phyloP scores from a whole-genome alignment of 2,113 vertebrate species.

The Mastomys natalensis region DNA sequence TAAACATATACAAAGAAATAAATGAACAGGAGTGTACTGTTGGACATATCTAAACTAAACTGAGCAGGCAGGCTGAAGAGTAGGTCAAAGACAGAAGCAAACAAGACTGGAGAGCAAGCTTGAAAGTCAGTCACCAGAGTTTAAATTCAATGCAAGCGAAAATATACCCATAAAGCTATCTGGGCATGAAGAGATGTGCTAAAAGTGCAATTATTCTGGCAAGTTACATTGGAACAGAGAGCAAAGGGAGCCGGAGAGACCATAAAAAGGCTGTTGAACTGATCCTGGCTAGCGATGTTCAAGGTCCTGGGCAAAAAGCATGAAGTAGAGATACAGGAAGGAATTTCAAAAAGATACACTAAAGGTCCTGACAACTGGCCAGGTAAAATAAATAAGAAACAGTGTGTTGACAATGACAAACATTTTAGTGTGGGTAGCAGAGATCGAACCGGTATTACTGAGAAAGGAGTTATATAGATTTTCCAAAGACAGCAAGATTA shows the following conservation, averaged over 20 bases:
- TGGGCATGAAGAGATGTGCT: slow-evolving; percentile 18
- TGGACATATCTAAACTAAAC: not conserved
- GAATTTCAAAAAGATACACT: not conserved
- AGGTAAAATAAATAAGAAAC: slow-evolving; percentile 12
- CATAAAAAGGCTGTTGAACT: not conserved
- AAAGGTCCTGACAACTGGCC: not conserved
- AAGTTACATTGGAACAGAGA: not conserved
- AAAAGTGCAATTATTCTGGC: slow-evolving; percentile 43
- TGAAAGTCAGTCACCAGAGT: slow-evolving; percentile 46
- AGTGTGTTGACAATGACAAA: not conserved
- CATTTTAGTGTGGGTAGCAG: not conserved
- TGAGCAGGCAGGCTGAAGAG: not conserved
- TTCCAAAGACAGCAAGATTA: not conserved
- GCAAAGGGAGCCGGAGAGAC: slow-evolving; percentile 38
- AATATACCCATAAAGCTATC: slow-evolving; percentile 36
- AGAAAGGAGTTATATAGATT: not conserved
- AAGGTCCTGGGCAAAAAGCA: not conserved
- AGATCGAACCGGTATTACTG: not conserved
- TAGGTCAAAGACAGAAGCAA: slow-evolving; percentile 19
- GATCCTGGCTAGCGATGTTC: not conserved
- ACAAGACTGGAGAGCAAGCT: not conserved
- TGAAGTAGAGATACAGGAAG: not conserved
- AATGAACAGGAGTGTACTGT: not conserved
- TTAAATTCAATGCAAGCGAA: slow-evolving; percentile 54
- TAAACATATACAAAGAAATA: slow-evolving; percentile 31